A percentile compares a stretch with the other conserved stretches of the same genome.
Conservation (phyloP, 64 coral and sea anemone species). For the Montipora efflorescens region DNA sequence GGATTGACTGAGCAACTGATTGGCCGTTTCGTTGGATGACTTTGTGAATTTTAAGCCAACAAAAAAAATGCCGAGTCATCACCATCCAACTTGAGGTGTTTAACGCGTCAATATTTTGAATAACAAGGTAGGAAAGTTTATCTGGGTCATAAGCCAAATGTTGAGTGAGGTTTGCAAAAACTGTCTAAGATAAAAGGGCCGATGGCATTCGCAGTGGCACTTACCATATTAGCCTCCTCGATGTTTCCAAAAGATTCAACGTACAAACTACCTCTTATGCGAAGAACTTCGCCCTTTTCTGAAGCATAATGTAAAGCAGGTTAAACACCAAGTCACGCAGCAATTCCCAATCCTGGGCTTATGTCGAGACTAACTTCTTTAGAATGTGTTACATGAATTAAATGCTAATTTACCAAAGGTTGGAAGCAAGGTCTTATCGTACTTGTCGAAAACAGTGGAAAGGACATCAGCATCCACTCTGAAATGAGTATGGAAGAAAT, state of each 20-base stretch:
- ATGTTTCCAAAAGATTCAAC: constrained; percentile 76
- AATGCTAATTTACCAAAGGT: not conserved
- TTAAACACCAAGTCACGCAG: not conserved
- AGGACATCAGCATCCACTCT: not conserved
- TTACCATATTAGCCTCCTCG: constrained; percentile 74
- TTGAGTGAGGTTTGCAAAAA: too few relatives aligned
- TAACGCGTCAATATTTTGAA: too few relatives aligned
- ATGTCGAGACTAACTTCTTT: not conserved
- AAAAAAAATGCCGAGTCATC: too few relatives aligned
- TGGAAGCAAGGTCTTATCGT: constrained; percentile 3
- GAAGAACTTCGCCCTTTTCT: not conserved
- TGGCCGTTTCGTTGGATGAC: not conserved
- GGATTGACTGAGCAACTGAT: not conserved
- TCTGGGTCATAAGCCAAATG: too few relatives aligned
- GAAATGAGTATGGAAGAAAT: not conserved
- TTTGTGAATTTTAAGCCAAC: too few relatives aligned
- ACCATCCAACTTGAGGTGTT: too few relatives aligned
- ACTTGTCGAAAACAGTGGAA: not conserved
- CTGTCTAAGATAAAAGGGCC: too few relatives aligned
- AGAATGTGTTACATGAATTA: not conserved
- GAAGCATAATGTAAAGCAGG: not conserved
- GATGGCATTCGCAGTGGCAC: not conserved
- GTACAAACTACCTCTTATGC: not conserved
- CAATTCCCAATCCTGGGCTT: not conserved
- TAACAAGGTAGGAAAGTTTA: too few relatives aligned